Percentiles rank a stretch among this genome's conserved stretches.
These are phyloP conservation scores for Aleiodes leptofemur DNA, from an alignment of 2,888 invertebrate species.

Conservation along the genomic window DNA sequence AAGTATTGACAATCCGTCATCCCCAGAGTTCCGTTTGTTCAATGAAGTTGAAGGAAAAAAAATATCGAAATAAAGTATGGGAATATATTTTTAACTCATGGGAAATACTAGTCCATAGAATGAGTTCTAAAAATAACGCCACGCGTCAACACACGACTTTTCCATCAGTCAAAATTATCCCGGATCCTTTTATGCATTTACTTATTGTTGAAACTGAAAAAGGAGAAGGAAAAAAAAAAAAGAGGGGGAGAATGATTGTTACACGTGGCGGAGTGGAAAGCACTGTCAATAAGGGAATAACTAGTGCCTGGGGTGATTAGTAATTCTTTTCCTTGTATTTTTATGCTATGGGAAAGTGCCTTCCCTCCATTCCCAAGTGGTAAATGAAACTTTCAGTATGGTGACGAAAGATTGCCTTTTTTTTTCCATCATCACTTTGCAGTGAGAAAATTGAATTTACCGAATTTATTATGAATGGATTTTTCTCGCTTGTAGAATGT, in stretches of 20 bases:
- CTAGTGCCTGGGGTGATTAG: slow-evolving; percentile 9
- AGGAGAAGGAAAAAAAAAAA: background rate
- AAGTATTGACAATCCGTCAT: too few relatives aligned
- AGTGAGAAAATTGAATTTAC: too few relatives aligned
- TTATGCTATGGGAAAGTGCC: slow-evolving; percentile 29
- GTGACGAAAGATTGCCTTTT: too few relatives aligned
- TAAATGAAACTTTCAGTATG: slow-evolving; percentile 1
- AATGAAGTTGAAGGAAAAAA: background rate
- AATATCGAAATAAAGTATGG: background rate
- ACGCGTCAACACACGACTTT: slow-evolving; percentile 24
- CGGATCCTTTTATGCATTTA: too few relatives aligned
- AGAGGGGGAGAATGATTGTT: slow-evolving; percentile 5
- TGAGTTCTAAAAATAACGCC: slow-evolving; percentile 18
- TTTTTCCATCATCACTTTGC: background rate
- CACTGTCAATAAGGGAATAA: slow-evolving; percentile 19
- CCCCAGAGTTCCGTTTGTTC: background rate
- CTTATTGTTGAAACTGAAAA: too few relatives aligned
- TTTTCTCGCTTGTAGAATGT: too few relatives aligned
- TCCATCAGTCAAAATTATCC: slow-evolving; percentile 1
- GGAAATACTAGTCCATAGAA: background rate
- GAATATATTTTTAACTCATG: background rate
- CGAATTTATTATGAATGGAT: too few relatives aligned
- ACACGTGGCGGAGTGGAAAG: slow-evolving; percentile 20
- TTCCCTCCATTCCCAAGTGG: slow-evolving; percentile 24
- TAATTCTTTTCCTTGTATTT: background rate